Conservation (phyloP, 2,113 vertebrate genomes). For the human (Homo sapiens) region GRCh38 chr1:206654001-206654500, state of each 20-base stretch:
- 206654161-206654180: slow-evolving; percentile 21
- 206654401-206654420: background rate
- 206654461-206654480: background rate
- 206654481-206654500: background rate
- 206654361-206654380: background rate
- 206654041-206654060: slow-evolving; percentile 42
- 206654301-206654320: background rate
- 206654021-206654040: slow-evolving; percentile 49
- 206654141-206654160: background rate
- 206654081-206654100: slow-evolving; percentile 12
- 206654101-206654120: slow-evolving; percentile 18
- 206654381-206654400: background rate
- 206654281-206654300: background rate
- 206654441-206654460: background rate
- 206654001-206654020: background rate
- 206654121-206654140: slow-evolving; percentile 38
- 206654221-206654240: background rate
- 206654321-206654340: background rate
- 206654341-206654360: background rate
- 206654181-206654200: background rate
- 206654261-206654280: background rate
- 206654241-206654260: background rate
- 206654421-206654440: background rate
- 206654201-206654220: background rate
- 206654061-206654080: slow-evolving; percentile 33